phyloP scores from a whole-genome alignment of 2,888 invertebrate genomes.

The Carabus problematicus region DNA sequence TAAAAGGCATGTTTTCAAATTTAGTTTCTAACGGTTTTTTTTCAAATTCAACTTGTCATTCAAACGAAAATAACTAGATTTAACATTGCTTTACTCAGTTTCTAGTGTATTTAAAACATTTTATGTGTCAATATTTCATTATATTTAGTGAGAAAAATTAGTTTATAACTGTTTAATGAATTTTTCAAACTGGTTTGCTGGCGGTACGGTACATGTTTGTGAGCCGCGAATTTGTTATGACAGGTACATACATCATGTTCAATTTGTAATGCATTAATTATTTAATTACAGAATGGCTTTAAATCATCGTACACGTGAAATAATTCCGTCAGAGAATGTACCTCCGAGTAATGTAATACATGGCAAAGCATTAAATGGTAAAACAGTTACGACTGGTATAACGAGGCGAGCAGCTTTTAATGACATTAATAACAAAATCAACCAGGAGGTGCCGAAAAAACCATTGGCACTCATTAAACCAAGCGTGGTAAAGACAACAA shows the following conservation, averaged over 20 bases:
- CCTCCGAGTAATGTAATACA: constrained; percentile 46
- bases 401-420: constrained; percentile 50
- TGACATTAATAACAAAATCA: constrained; percentile 50
- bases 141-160: too few species aligned
- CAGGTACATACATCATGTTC: too few species aligned
- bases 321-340: constrained; percentile 24
- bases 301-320: constrained; percentile 41
- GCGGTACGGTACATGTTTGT: too few species aligned
- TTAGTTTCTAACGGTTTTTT: constrained; percentile 15
- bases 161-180: too few species aligned
- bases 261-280: neutral
- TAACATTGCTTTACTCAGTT: too few species aligned
- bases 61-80: too few species aligned
- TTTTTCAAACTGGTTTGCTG: too few species aligned
- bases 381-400: constrained; percentile 39
- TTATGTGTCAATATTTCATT: too few species aligned
- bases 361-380: constrained; percentile 43
- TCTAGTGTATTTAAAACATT: too few species aligned
- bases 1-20: constrained; percentile 1
- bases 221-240: too few species aligned
- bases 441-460: constrained; percentile 22
- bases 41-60: neutral
- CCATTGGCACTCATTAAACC: constrained; percentile 28
- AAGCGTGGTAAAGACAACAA: constrained; percentile 10
- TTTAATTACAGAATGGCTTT: constrained; percentile 47